Evolutionary conservation across 2,888 invertebrate species (phyloP), one percentile per base, ranked within the genome.

Genomic region (Zele albiditarsus): DNA sequence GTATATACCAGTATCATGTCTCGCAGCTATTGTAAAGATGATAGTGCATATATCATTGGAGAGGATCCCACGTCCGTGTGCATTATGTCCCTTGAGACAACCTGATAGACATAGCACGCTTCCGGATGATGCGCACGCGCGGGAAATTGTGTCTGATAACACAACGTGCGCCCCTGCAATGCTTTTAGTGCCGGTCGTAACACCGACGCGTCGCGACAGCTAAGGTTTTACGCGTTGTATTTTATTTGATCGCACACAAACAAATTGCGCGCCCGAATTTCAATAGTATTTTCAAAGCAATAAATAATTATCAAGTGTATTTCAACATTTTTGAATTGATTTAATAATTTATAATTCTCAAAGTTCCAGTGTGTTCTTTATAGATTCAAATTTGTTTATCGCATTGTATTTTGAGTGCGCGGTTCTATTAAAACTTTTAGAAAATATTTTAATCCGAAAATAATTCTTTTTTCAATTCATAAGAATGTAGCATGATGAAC

Each of bases 181-280:
- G 78, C 79, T 82, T 53, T 82, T 84, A 86, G 86, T 86, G 80
- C 81, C 83, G 86, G 84, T 80, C 79, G 82, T 77, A 84, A 84
- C 84, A 85, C 82, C 84, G 84, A 79, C 78, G 81, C 83, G 84
- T 82, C 82, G 82, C 76, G 81, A 84, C 84, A 82, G 76, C 69
- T n/a, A 25, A 38, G 53, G 49, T 25, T 53, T 8, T 70, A 60
- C n/a, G 33, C 57, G 33, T n/a, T 28, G 70, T 57, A 20, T 14
- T 46, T 16, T 58, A 42, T 57, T 27, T n/a, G 33, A 70, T 23
- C 28, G 38, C 38, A n/a, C 70, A 58, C 57, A 5, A 10, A 25
- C 20, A 63, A 23, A 23, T 20, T 53, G n/a, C 53, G 53, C 23
- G 20, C 20, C 20, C 3, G 16, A n/a, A 53, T n/a, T 53, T 20